Percentiles rank a stretch among this genome's conserved stretches.
Conservation (phyloP, 2,888 invertebrate genomes). For the Amphipyra tragopoginis region DNA sequence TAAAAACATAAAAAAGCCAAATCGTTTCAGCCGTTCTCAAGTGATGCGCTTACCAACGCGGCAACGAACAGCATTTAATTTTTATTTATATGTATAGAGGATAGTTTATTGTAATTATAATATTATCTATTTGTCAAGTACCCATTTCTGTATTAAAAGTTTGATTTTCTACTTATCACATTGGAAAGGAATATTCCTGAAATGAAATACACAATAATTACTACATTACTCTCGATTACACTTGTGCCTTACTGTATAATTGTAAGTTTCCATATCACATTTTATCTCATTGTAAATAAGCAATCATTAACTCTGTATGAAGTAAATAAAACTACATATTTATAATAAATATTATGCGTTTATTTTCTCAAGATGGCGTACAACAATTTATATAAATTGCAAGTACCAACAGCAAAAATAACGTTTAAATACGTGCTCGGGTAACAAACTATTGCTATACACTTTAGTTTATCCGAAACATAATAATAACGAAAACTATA, state of each 20-base stretch:
- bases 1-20: too few relatives aligned
- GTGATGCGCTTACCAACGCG: too few relatives aligned
- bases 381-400: slow-evolving; percentile 56
- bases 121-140: not conserved
- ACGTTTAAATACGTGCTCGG: slow-evolving; percentile 20
- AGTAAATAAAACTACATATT: slow-evolving; percentile 49
- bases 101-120: not conserved
- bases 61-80: too few relatives aligned
- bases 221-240: not conserved
- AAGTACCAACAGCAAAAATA: slow-evolving; percentile 42
- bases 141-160: not conserved
- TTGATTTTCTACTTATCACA: not conserved
- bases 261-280: slow-evolving; percentile 17
- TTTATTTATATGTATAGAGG: too few relatives aligned
- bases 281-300: slow-evolving; percentile 45
- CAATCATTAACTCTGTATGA: slow-evolving; percentile 36
- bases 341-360: slow-evolving; percentile 56
- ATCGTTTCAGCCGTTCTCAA: too few relatives aligned
- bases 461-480: slow-evolving; percentile 6
- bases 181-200: not conserved
- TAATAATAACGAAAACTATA: slow-evolving; percentile 8
- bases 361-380: slow-evolving; percentile 54
- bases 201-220: slow-evolving; percentile 4
- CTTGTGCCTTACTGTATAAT: slow-evolving; percentile 8
- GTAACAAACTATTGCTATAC: slow-evolving; percentile 11